phyloP scores from a whole-genome alignment of 2,888 invertebrate genomes.

The Eupithecia subumbrata region DNA sequence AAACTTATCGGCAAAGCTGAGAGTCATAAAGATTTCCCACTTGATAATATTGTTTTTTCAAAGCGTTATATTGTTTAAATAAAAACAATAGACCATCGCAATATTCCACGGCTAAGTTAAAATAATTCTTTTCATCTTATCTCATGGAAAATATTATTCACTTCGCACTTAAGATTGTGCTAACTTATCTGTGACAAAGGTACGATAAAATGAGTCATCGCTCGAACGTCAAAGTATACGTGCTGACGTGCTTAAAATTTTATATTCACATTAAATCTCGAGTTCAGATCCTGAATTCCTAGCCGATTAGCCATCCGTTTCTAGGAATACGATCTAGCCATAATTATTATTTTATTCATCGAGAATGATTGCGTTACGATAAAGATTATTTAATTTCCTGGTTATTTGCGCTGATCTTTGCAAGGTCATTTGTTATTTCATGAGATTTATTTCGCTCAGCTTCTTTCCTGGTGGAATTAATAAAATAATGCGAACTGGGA shows the following conservation, averaged over 20 bases:
- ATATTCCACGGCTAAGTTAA: slow-evolving; percentile 36
- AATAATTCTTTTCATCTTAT: slow-evolving; percentile 41
- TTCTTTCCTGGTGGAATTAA: slow-evolving; percentile 40
- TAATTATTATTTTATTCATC: slow-evolving; percentile 33
- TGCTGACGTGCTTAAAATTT: slow-evolving; percentile 45
- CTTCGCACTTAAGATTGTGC: slow-evolving; percentile 27
- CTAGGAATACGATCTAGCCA: slow-evolving; percentile 42
- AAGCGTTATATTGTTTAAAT: slow-evolving; percentile 26
- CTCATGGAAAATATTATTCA: slow-evolving; percentile 42
- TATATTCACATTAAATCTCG: slow-evolving; percentile 40
- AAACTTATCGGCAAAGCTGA: slow-evolving; percentile 31
- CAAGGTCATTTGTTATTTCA: slow-evolving; percentile 44
- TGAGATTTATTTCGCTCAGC: slow-evolving; percentile 34
- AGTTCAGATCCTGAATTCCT: slow-evolving; percentile 56
- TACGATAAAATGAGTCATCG: slow-evolving; percentile 53
- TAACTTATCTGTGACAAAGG: slow-evolving; percentile 10
- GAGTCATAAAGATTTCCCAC: slow-evolving; percentile 43
- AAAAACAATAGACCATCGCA: slow-evolving; percentile 40
- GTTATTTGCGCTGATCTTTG: slow-evolving; percentile 32
- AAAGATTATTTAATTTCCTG: slow-evolving; percentile 37
- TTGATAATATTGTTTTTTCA: slow-evolving; percentile 33
- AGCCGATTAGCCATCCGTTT: slow-evolving; percentile 47
- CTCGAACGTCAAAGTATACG: slow-evolving; percentile 47
- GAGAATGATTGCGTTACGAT: slow-evolving; percentile 25
- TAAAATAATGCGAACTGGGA: slow-evolving; percentile 7